These are phyloP conservation scores for Caretta caretta DNA, from an alignment of 2,113 vertebrate species.

Conservation along the genomic window DNA sequence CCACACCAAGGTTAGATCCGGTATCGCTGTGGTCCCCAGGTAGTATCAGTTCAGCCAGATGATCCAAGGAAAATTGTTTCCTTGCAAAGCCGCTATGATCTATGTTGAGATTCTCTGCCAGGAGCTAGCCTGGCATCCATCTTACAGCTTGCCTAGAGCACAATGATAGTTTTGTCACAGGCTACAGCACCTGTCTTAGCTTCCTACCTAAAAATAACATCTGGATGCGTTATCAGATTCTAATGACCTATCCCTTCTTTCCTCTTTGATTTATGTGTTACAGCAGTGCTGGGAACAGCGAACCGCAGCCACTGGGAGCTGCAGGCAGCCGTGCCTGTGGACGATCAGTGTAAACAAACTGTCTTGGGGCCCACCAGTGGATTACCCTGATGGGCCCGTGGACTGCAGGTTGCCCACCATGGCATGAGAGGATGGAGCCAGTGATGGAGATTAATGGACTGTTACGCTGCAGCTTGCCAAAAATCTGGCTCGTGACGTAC, in stretches of 20 bases:
- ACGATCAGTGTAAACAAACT: no score
- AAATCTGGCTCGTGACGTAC: not conserved
- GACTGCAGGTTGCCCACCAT: no score
- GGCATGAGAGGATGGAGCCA: not conserved
- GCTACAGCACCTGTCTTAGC: constrained; percentile 17
- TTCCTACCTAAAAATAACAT: constrained; percentile 40
- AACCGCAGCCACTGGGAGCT: no score
- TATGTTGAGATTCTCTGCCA: not conserved
- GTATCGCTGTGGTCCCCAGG: not conserved
- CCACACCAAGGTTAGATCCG: constrained; percentile 17
- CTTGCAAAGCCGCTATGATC: not conserved
- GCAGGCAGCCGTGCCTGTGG: no score
- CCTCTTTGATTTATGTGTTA: not conserved
- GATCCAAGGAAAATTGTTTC: not conserved
- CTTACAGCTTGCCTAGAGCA: constrained; percentile 48
- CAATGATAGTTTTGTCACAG: constrained; percentile 51
- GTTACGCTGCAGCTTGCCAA: constrained; percentile 9
- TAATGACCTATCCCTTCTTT: not conserved
- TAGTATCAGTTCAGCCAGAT: not conserved
- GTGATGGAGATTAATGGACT: not conserved
- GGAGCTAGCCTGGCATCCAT: constrained; percentile 30
- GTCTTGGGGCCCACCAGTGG: no score
- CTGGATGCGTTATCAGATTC: not conserved
- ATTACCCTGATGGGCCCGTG: no score
- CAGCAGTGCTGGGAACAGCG: no score